phyloP scores from a whole-genome alignment of 2,888 invertebrate genomes.

The Athalia circularis region DNA sequence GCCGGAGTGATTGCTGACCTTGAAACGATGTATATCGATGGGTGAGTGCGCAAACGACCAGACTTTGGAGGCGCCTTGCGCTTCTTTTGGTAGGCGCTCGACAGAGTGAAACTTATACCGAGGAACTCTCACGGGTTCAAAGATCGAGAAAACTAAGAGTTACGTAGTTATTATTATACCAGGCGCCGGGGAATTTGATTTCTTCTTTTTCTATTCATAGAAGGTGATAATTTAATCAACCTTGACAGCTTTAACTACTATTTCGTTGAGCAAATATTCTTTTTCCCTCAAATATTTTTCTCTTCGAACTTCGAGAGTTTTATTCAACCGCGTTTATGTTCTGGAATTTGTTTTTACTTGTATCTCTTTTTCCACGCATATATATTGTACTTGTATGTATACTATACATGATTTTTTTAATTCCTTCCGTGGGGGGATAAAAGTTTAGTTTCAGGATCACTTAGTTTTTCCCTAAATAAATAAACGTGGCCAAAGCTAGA shows the following conservation, averaged over 20 bases:
- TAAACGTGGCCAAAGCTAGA: slow-evolving; percentile 3
- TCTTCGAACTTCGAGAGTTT: too few species aligned
- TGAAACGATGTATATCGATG: too few species aligned
- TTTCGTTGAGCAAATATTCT: background rate
- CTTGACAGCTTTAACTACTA: background rate
- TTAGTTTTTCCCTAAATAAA: slow-evolving; percentile 23
- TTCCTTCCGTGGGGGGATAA: background rate
- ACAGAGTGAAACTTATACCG: slow-evolving; percentile 7
- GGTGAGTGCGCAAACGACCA: too few species aligned
- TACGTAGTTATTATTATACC: background rate
- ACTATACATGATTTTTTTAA: background rate
- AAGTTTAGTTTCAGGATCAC: slow-evolving; percentile 17
- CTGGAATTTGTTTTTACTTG: too few species aligned
- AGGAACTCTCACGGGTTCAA: background rate
- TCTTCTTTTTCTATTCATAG: background rate
- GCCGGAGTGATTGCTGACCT: too few species aligned
- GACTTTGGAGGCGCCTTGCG: too few species aligned
- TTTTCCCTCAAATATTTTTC: too few species aligned
- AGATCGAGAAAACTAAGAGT: background rate
- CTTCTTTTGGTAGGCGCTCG: too few species aligned
- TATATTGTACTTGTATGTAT: background rate
- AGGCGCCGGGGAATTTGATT: background rate
- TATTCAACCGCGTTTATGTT: too few species aligned
- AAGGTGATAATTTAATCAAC: background rate
- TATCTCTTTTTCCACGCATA: background rate